phyloP scores from a whole-genome alignment of 2,888 invertebrate species.

The Protonemura montana region DNA sequence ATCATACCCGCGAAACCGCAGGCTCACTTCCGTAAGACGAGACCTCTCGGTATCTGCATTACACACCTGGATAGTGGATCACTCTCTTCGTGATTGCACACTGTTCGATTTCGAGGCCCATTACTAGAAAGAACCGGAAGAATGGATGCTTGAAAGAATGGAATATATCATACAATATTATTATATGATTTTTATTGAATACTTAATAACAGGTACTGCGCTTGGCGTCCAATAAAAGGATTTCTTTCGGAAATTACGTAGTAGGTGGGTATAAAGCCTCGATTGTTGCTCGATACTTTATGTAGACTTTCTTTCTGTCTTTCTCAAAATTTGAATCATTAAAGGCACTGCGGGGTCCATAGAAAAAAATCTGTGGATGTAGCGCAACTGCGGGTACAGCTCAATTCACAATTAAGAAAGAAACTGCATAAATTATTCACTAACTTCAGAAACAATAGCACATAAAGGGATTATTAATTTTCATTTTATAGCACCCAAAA shows the following conservation, averaged over 20 bases:
- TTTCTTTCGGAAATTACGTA: constrained; percentile 2
- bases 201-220: too few species aligned
- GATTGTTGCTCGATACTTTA: not conserved
- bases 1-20: not conserved
- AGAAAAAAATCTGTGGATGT: not conserved
- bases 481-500: not conserved
- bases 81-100: not conserved
- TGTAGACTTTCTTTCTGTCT: not conserved
- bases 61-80: not conserved
- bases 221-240: not conserved
- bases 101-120: not conserved
- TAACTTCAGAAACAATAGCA: not conserved
- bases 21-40: not conserved
- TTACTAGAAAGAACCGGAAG: not conserved
- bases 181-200: not conserved
- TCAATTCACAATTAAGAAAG: not conserved
- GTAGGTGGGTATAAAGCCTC: not conserved
- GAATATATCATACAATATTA: not conserved
- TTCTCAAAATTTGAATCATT: not conserved
- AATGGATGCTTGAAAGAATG: not conserved
- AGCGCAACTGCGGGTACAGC: not conserved
- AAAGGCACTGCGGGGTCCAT: not conserved
- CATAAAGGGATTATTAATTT: not conserved
- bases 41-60: not conserved
- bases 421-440: not conserved